Base-by-base conservation (phyloP, 2,113 vertebrate species). In the Galbula dea region DNA sequence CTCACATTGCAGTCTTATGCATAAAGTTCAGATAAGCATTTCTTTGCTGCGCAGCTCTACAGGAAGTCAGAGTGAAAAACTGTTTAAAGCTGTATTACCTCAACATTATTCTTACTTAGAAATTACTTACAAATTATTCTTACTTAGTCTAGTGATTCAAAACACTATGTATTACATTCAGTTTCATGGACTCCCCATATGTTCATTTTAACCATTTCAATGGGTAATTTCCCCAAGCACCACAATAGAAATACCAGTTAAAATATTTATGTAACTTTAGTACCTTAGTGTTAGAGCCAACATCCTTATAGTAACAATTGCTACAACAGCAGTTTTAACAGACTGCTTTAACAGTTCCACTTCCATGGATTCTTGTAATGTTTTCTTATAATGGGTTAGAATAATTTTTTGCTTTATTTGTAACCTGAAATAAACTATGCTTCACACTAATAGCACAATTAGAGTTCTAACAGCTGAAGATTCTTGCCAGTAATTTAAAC, bases 211-310 rank as follows among this genome's bases (percentile, higher is more conserved):
- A 91, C 30, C 71, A 72, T 91, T 94, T 67, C 86, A 73, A 9
- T 39, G 26, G 91, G 51, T 62, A 54, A 66, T 93, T 90, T 69
- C 46, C 87, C 23, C 68, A 79, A 76, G 30, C 10, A 80, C 24
- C 12, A 45, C 37, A 86, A 75, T 23, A 89, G 69, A 93, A 88
- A 89, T 46, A 68, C 27, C 52, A 95, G 46, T 55, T 96, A 52
- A 96, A 96, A 95, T 95, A 94, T 94, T 95, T 95, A 89, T 90
- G 30, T 36, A 71, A 72, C 49, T 87, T 81, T 62, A 89, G 43
- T 58, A 39, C 46, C 55, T 73, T 77, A 83, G 48, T 86, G 77
- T 75, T 7, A 88, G 34, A 79, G 23, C 34, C 23, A 88, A 84
- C 49, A 74, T 66, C 86, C 79, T 89, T 89, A 69, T 26, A 39